Conservation (phyloP, 1,140 invertebrate species). For the Hormaphis cornu region DNA sequence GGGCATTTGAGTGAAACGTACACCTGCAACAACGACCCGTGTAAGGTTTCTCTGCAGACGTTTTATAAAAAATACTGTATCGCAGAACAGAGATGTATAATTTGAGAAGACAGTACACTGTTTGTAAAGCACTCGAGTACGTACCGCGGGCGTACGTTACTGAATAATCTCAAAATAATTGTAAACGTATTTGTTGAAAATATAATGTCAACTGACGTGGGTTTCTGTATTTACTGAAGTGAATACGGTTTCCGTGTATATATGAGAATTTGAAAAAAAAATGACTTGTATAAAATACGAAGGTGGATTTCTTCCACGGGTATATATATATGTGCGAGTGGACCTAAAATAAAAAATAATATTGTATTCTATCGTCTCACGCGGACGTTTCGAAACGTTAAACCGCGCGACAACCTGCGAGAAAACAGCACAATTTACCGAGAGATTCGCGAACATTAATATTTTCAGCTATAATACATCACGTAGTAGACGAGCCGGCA, state of each 20-base stretch:
- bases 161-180: too few species aligned
- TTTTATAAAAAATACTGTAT: not conserved
- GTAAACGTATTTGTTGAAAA: not conserved
- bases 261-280: not conserved
- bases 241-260: not conserved
- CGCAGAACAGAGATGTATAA: not conserved
- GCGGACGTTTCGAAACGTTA: not conserved
- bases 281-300: not conserved
- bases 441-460: constrained; percentile 4
- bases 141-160: too few species aligned
- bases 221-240: not conserved
- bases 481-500: constrained; percentile 18
- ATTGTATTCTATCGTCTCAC: too few species aligned
- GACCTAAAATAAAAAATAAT: constrained; percentile 5
- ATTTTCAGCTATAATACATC: constrained; percentile 22
- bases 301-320: not conserved
- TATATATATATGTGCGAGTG: not conserved
- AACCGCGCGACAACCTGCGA: not conserved
- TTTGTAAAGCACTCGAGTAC: too few species aligned
- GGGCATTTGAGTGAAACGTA: too few species aligned
- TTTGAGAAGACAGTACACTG: not conserved
- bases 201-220: too few species aligned
- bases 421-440: not conserved
- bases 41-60: too few species aligned
- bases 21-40: too few species aligned